phyloP scores from a whole-genome alignment of 2,888 invertebrate species.

The Chironomus riparius region DNA sequence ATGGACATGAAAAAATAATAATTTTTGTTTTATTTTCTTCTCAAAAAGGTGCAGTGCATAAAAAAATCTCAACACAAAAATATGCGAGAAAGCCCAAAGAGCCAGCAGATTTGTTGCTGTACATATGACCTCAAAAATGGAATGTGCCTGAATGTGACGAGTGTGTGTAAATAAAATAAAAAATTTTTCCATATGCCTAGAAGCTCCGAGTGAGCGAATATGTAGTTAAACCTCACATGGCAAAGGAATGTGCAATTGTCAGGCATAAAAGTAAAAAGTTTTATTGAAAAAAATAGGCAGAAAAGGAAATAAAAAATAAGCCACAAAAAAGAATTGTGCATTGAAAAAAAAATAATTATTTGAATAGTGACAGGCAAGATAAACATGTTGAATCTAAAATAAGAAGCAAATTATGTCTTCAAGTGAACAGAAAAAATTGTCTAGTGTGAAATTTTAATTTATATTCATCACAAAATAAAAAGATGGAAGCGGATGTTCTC shows the following conservation, averaged over 20 bases:
- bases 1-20: no score
- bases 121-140: neutral
- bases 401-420: neutral
- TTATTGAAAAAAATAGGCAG: no score
- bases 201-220: no score
- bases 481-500: constrained; percentile 50
- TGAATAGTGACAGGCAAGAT: neutral
- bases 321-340: no score
- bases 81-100: neutral
- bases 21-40: neutral
- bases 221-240: no score
- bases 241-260: no score
- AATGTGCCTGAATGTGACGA: neutral
- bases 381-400: neutral
- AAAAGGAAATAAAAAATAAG: no score
- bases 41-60: neutral
- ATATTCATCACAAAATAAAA: neutral
- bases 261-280: no score
- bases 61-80: neutral
- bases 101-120: neutral
- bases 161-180: neutral
- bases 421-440: no score
- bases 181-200: neutral
- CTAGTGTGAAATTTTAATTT: no score
- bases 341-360: neutral